A percentile compares a stretch with the other conserved stretches of the same genome.
phyloP scores from a whole-genome alignment of 2,113 vertebrate species.

The Aspidoscelis tigris region DNA sequence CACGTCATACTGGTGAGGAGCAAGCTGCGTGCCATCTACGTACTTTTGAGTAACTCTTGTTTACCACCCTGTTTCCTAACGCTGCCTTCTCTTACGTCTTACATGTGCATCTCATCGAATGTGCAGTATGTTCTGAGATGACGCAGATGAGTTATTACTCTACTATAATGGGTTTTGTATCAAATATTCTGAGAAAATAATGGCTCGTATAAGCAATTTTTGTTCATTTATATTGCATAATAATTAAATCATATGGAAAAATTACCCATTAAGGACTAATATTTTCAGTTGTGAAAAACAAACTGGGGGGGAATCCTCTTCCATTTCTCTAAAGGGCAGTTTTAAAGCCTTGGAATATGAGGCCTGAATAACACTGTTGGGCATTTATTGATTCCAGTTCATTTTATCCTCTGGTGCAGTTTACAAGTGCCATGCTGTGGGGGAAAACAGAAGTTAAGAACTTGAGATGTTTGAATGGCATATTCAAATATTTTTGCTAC shows the following conservation, averaged over 20 bases:
- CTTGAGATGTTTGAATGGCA: constrained; percentile 63
- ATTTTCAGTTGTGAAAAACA: constrained; percentile 55
- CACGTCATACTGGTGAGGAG: constrained; percentile 52
- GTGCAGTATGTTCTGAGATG: constrained; percentile 72
- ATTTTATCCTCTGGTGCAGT: constrained; percentile 53
- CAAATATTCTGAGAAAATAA: constrained; percentile 66
- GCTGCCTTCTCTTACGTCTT: constrained; percentile 47
- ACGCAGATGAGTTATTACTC: constrained; percentile 66
- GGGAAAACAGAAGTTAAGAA: constrained; percentile 49
- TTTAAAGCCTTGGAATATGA: constrained; percentile 43
- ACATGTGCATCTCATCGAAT: constrained; percentile 62
- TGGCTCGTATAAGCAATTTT: constrained; percentile 63
- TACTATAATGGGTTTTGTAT: constrained; percentile 64
- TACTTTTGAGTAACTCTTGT: constrained; percentile 60
- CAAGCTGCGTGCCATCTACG: constrained; percentile 64
- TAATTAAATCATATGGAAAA: constrained; percentile 57
- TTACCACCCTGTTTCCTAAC: constrained; percentile 54
- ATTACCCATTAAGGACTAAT: constrained; percentile 53
- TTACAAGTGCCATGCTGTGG: constrained; percentile 59
- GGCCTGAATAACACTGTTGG: constrained; percentile 57
- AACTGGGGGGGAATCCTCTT: constrained; percentile 46
- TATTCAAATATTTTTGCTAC: constrained; percentile 73
- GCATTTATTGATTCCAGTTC: constrained; percentile 49
- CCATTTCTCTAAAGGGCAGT: constrained; percentile 46
- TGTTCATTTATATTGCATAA: constrained; percentile 66